Evolutionary conservation across 2,888 invertebrate genomes (phyloP).

Genomic region (Agrochola litura): DNA sequence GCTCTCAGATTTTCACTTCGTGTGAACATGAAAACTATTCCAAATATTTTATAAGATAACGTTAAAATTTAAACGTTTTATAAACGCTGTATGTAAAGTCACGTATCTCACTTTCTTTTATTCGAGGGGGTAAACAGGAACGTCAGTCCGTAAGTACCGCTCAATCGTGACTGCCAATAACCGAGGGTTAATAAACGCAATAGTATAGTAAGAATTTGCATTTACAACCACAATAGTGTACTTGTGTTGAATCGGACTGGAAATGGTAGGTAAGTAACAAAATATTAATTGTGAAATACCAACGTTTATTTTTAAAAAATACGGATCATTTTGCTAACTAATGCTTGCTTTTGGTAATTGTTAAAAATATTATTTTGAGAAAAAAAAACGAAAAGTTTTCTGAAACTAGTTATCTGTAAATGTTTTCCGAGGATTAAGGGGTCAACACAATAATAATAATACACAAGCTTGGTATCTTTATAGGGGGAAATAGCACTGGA

Average conservation of each 20-base stretch:
- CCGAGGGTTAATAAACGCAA: slow-evolving; percentile 37
- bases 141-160: slow-evolving; percentile 49
- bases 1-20: neutral
- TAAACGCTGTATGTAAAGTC: slow-evolving; percentile 46
- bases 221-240: slow-evolving; percentile 56
- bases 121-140: slow-evolving; percentile 42
- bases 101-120: slow-evolving; percentile 62
- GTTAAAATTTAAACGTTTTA: slow-evolving; percentile 33
- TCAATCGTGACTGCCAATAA: slow-evolving; percentile 61
- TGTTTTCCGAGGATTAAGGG: neutral
- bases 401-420: neutral
- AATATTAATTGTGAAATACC: slow-evolving; percentile 9
- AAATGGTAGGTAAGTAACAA: slow-evolving; percentile 9
- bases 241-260: slow-evolving; percentile 27
- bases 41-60: slow-evolving; percentile 35
- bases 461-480: neutral
- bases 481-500: no score
- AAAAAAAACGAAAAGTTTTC: neutral
- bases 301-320: neutral
- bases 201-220: slow-evolving; percentile 50
- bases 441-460: neutral
- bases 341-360: no score
- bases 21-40: slow-evolving; percentile 11
- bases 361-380: neutral
- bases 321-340: neutral